These are phyloP conservation scores for Sesia bembeciformis DNA, from an alignment of 2,888 invertebrate species.

Conservation along the genomic window DNA sequence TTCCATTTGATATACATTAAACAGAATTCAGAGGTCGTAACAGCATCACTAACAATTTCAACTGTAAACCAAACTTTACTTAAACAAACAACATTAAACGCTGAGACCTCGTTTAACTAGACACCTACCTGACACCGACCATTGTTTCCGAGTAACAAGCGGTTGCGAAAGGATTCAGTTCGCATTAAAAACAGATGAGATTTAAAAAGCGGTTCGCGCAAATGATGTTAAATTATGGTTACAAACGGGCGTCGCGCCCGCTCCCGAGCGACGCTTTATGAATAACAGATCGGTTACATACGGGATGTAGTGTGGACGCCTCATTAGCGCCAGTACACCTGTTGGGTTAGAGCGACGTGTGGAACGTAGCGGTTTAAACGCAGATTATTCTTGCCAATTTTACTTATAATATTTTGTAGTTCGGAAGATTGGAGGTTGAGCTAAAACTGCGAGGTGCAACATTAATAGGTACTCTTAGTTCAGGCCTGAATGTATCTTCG, in stretches of 20 bases:
- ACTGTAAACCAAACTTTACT: background rate
- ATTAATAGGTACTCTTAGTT: no score
- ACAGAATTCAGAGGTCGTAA: no score
- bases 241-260: constrained; percentile 32
- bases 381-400: background rate
- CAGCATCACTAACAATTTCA: background rate
- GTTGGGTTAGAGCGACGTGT: constrained; percentile 5
- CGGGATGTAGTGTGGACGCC: constrained; percentile 15
- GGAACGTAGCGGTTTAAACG: constrained; percentile 5
- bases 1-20: no score
- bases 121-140: constrained; percentile 16
- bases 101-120: constrained; percentile 1
- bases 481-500: no score
- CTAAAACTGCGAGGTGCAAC: no score
- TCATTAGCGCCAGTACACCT: constrained; percentile 19
- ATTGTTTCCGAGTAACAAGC: constrained; percentile 57
- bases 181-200: constrained; percentile 64
- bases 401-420: no score
- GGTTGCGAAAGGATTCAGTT: constrained; percentile 50
- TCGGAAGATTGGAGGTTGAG: no score
- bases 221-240: constrained; percentile 59
- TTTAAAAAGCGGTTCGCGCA: constrained; percentile 58
- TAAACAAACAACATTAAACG: background rate
- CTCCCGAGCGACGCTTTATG: constrained; percentile 18
- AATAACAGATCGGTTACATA: constrained; percentile 27